Evolutionary conservation across 1,140 invertebrate genomes (phyloP), one percentile per base, ranked within the genome.

Genomic region (Panulirus ornatus): DNA sequence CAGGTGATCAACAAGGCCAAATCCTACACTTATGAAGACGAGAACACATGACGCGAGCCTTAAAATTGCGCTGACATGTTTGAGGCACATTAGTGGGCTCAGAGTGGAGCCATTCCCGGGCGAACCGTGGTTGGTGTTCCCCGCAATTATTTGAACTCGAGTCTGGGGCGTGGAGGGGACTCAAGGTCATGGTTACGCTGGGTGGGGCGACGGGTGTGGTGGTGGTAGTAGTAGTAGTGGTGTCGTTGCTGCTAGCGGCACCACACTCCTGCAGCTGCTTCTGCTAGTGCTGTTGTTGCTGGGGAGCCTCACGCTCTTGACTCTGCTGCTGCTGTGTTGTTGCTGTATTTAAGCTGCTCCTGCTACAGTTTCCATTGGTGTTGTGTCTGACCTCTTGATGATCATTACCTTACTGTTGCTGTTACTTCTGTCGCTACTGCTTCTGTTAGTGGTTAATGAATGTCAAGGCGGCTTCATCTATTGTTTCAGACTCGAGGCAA

Each of bases 91-190:
- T 76, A 76, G 38, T 19, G 40, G 34, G 38, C 34, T 6, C 1
- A 16, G 5, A 34, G 34, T 22, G 8, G 16, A 11, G 36, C 73
- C 73, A 38, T 38, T 42, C 44, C 73, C 73, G 34, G 40, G 5
- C 38, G 11, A 22, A 1, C 14, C 73, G 36, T 5, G 22, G 5
- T 16, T 22, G 38, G 30, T 42, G 78, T 38, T 81, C 78, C 30
- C 78, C 51, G 14, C 78, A 58, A 81, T 58, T 58, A 81, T 81
- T 58, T 81, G 78, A 81, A 81, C 47, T 54, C 58, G 78, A 36
- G 51, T 36, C 47, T 30, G 58, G 75, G 30, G 47, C 2, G 78
- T 38, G 78, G 78, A 54, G 78, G 51, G 0, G 58, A 9, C 78
- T 36, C 78, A 81, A 81, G 78, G 78, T 81, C 78, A 81, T 2